These are phyloP conservation scores for Tetrao urogallus DNA, from an alignment of 2,113 vertebrate species.

Conservation along the genomic window DNA sequence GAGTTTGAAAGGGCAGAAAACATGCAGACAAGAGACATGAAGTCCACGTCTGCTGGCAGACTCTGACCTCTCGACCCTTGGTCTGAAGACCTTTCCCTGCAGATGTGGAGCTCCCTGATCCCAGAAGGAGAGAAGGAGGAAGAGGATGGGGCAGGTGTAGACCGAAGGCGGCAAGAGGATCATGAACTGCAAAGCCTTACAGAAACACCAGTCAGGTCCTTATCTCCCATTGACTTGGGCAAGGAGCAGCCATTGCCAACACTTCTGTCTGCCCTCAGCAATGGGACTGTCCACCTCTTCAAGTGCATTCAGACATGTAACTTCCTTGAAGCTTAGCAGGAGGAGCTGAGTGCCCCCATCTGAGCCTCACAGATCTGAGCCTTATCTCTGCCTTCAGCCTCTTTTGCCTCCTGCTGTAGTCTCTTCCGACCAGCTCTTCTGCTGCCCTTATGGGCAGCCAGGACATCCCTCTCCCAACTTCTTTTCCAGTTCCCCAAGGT, in stretches of 20 bases:
- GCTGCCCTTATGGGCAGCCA: accelerated
- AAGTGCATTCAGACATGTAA: not conserved
- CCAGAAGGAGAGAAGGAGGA: not conserved
- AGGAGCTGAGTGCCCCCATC: not conserved
- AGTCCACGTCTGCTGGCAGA: accelerated
- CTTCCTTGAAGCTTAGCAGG: accelerated
- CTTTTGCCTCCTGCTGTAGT: not conserved
- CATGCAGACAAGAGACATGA: accelerated
- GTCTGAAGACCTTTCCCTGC: not conserved
- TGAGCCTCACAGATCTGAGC: not conserved
- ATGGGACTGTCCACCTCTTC: accelerated
- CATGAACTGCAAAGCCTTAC: not conserved
- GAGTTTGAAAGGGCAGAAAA: not conserved
- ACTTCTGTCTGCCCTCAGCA: not conserved
- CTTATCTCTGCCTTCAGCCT: not conserved
- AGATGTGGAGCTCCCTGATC: not conserved
- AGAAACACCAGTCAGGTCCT: not conserved
- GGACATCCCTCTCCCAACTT: not conserved
- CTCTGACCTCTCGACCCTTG: not conserved
- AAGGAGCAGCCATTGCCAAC: not conserved
- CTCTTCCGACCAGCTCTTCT: accelerated
- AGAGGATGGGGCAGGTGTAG: accelerated
- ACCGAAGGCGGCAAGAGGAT: not conserved
- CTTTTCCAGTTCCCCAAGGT: not conserved
- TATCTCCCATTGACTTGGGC: accelerated